Conservation (phyloP, 2,888 invertebrate species). For the Nomada ferruginata region DNA sequence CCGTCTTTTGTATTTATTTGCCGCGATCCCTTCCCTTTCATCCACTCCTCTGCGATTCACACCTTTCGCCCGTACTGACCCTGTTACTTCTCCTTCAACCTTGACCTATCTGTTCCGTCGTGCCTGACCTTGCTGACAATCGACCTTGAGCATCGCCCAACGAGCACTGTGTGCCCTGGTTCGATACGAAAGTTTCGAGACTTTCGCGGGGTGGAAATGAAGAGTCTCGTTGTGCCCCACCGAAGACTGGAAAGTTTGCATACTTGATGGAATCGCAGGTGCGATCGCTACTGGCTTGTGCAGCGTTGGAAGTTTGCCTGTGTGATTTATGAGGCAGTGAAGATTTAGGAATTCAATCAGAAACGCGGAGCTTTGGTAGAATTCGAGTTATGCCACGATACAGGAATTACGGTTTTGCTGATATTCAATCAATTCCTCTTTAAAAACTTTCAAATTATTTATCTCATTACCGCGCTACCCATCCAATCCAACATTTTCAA, state of each 20-base stretch:
- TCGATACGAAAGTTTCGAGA: constrained; percentile 70
- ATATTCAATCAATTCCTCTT: too few species aligned
- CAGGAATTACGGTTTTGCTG: too few species aligned
- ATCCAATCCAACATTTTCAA: too few species aligned
- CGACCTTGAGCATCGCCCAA: constrained; percentile 68
- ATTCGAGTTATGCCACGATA: too few species aligned
- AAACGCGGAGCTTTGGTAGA: neutral
- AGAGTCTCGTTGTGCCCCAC: constrained; percentile 65
- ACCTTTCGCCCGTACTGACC: neutral
- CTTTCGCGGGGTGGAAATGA: constrained; percentile 65
- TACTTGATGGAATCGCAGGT: constrained; percentile 44
- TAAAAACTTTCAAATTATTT: too few species aligned
- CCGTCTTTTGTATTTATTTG: constrained; percentile 69
- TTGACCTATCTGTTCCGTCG: constrained; percentile 63
- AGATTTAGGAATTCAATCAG: neutral
- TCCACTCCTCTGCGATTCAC: constrained; percentile 42
- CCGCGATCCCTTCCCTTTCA: constrained; percentile 57
- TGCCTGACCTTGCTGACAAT: constrained; percentile 59
- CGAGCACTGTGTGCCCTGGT: constrained; percentile 51
- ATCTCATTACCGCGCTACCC: too few species aligned
- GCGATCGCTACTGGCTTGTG: constrained; percentile 3
- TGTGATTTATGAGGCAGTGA: neutral
- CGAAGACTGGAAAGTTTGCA: constrained; percentile 62
- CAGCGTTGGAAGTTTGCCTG: neutral
- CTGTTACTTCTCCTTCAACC: constrained; percentile 45